A percentile compares a stretch with the other conserved stretches of the same genome.
phyloP scores from a whole-genome alignment of 2,888 invertebrate genomes.

The Loripinus fragilis region DNA sequence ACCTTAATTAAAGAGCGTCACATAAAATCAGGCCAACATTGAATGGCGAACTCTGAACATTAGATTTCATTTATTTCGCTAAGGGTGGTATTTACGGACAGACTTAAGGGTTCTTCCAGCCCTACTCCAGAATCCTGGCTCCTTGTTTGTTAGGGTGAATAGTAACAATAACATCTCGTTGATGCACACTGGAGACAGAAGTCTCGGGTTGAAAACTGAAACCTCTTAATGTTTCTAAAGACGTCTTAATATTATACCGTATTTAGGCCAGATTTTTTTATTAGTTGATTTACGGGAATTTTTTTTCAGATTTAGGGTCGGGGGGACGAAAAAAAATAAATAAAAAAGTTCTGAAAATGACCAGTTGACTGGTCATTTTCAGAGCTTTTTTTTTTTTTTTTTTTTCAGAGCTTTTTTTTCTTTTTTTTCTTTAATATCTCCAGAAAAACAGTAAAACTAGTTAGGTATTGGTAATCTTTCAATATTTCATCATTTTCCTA shows the following conservation, averaged over 20 bases:
- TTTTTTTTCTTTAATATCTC: too few relatives aligned
- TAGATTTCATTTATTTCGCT: conserved; percentile 8
- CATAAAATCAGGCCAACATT: background rate
- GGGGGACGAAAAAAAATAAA: too few relatives aligned
- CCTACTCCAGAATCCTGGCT: conserved; percentile 19
- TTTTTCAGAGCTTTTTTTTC: too few relatives aligned
- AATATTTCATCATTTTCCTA: too few relatives aligned
- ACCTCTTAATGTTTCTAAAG: conserved; percentile 12
- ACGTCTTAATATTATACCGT: conserved; percentile 18
- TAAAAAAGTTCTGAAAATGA: too few relatives aligned
- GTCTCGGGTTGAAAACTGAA: conserved; percentile 2
- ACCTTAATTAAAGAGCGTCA: conserved; percentile 8
- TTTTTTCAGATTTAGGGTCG: too few relatives aligned
- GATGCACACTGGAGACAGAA: conserved; percentile 1
- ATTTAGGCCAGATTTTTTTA: too few relatives aligned
- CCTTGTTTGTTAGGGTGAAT: conserved; percentile 14
- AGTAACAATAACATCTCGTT: conserved; percentile 10
- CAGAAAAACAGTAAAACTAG: too few relatives aligned
- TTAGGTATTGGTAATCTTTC: too few relatives aligned
- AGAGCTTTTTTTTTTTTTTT: too few relatives aligned
- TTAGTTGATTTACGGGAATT: too few relatives aligned
- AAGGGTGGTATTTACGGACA: conserved; percentile 5
- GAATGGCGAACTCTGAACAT: conserved; percentile 4
- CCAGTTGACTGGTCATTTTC: too few relatives aligned
- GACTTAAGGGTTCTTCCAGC: background rate